These are phyloP conservation scores for Nephrotoma appendiculata DNA, from an alignment of 2,888 invertebrate genomes.

Conservation along the genomic window DNA sequence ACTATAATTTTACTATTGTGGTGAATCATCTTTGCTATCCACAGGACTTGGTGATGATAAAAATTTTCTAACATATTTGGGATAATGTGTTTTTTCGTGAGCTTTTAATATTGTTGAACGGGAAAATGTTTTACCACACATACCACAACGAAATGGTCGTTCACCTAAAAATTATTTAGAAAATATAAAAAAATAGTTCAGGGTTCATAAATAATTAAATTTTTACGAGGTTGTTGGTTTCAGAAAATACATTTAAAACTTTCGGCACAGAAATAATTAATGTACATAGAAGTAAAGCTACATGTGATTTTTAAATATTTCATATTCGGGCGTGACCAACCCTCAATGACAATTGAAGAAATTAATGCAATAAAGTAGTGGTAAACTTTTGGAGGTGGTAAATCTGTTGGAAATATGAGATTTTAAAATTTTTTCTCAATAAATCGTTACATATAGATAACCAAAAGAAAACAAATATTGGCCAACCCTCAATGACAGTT, in stretches of 20 bases:
- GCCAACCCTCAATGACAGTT: no score
- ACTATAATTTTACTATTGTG: constrained; percentile 46
- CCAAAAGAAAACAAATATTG: no score
- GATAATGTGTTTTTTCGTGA: constrained; percentile 86
- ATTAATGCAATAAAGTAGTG: no score
- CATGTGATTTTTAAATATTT: no score
- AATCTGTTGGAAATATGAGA: no score
- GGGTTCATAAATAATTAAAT: background rate
- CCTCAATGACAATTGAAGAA: no score
- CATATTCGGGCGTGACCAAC: no score
- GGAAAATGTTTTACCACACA: constrained; percentile 84
- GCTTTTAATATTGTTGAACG: constrained; percentile 82
- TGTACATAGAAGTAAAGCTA: no score
- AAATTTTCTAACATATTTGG: constrained; percentile 81
- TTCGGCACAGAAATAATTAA: no score
- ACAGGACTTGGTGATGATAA: constrained; percentile 76
- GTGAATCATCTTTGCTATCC: constrained; percentile 68
- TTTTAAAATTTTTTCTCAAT: no score
- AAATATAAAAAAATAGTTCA: background rate
- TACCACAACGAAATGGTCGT: constrained; percentile 73
- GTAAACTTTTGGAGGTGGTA: no score
- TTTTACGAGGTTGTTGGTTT: background rate
- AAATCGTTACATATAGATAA: no score
- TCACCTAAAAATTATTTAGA: constrained; percentile 39
- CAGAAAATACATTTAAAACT: background rate